phyloP scores from a whole-genome alignment of 2,113 vertebrate species.

The Haplochromis vanheusdeni region DNA sequence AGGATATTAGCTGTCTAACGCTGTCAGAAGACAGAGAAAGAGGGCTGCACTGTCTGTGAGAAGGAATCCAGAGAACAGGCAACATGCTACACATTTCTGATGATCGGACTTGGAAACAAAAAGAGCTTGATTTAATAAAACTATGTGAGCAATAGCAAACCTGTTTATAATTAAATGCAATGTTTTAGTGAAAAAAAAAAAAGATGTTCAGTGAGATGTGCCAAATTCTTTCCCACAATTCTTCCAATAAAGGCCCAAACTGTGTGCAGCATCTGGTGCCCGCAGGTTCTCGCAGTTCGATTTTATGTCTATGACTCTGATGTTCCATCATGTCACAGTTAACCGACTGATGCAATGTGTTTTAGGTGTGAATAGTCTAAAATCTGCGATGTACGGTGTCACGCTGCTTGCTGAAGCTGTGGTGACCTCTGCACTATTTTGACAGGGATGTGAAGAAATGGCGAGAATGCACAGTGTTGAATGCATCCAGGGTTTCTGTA shows the following conservation, averaged over 20 bases:
- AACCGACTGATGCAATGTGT: background rate
- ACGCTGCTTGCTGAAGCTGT: background rate
- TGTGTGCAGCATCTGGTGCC: conserved; percentile 9
- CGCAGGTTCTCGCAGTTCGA: background rate
- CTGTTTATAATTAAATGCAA: background rate
- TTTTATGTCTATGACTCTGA: background rate
- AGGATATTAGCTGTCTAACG: conserved; percentile 2
- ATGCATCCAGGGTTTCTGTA: background rate
- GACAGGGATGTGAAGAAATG: background rate
- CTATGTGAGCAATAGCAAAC: background rate
- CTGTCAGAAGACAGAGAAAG: background rate
- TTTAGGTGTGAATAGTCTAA: conserved; percentile 27
- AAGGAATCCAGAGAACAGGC: background rate
- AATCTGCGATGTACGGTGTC: conserved; percentile 16
- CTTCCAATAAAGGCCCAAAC: background rate
- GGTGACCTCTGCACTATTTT: conserved; percentile 6
- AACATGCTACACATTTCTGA: background rate
- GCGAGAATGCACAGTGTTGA: background rate
- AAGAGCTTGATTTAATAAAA: background rate
- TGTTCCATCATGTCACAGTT: background rate
- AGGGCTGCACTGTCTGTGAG: background rate
- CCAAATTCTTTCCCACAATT: background rate
- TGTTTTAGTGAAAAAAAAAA: background rate
- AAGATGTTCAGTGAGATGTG: background rate
- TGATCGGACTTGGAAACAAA: background rate